Evolutionary conservation across 1,140 invertebrate species (phyloP).

Genomic region (silkworm (Bombyx mori)): ASM3026992v2 NC_085114.1:15387001-15387500

Average conservation of each 20-base stretch:
- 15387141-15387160: too few species aligned
- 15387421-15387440: conserved; percentile 60
- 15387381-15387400: conserved; percentile 50
- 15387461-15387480: conserved; percentile 69
- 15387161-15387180: too few species aligned
- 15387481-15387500: conserved; percentile 45
- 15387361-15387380: conserved; percentile 43
- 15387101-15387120: too few species aligned
- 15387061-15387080: too few species aligned
- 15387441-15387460: conserved; percentile 66
- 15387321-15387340: not conserved
- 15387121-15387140: too few species aligned
- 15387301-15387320: not conserved
- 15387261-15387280: too few species aligned
- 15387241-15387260: not conserved
- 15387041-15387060: too few species aligned
- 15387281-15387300: too few species aligned
- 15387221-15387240: not conserved
- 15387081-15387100: too few species aligned
- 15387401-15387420: conserved; percentile 60
- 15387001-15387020: too few species aligned
- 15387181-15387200: not conserved
- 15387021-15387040: not conserved
- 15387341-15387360: not conserved
- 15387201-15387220: not conserved